phyloP scores from a whole-genome alignment of 2,888 invertebrate genomes.

The Hyposoter didymator region DNA sequence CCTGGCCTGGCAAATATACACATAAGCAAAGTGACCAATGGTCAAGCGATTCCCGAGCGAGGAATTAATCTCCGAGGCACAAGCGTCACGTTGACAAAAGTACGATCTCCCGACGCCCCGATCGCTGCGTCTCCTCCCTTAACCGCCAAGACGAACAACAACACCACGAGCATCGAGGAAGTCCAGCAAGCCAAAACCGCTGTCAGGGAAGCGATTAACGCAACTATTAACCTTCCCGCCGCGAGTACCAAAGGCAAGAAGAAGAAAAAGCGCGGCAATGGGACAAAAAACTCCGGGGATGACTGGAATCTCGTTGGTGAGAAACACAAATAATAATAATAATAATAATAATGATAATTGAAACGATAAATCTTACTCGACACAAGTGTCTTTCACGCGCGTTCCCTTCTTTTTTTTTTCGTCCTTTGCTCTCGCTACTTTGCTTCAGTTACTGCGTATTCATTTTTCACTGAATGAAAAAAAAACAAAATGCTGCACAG shows the following conservation, averaged over 20 bases:
- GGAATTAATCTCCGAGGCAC: conserved; percentile 82
- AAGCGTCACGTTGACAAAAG: conserved; percentile 82
- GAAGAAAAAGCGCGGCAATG: conserved; percentile 82
- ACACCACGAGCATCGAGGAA: conserved; percentile 67
- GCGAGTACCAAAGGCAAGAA: conserved; percentile 79
- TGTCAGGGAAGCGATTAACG: conserved; percentile 74
- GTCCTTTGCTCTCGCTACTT: background rate
- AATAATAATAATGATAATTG: conserved; percentile 68
- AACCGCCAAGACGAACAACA: conserved; percentile 63
- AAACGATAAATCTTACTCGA: conserved; percentile 58
- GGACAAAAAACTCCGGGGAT: conserved; percentile 81
- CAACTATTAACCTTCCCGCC: conserved; percentile 70
- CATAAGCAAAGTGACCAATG: conserved; percentile 82
- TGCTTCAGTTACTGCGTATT: conserved; percentile 17
- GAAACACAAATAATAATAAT: conserved; percentile 78
- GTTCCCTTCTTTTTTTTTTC: conserved; percentile 48
- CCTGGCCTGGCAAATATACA: conserved; percentile 82
- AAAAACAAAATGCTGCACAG: background rate
- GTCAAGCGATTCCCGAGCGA: conserved; percentile 82
- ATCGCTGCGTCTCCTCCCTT: conserved; percentile 51
- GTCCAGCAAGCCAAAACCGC: conserved; percentile 71
- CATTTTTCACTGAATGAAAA: conserved; percentile 7
- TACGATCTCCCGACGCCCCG: conserved; percentile 71
- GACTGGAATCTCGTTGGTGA: conserved; percentile 84
- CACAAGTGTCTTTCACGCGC: conserved; percentile 44